Evolutionary conservation across 1,140 invertebrate genomes (phyloP).

Genomic region (Anagrus nilaparvatae): DNA sequence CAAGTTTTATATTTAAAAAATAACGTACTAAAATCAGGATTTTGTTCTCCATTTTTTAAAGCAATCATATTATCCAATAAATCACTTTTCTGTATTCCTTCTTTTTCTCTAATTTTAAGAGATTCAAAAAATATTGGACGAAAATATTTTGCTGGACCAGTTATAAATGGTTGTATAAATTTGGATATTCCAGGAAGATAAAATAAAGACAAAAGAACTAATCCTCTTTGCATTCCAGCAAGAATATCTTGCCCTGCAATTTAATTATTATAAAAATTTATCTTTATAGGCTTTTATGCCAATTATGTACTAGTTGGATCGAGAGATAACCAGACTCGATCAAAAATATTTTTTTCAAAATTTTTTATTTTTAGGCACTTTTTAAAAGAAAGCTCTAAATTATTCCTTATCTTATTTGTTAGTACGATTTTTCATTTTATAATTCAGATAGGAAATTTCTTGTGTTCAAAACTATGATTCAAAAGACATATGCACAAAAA

Average conservation of each 20-base stretch:
- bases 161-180: conserved; percentile 18
- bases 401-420: no score
- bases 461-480: no score
- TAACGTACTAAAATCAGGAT: conserved; percentile 21
- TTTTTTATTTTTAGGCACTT: no score
- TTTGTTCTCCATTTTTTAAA: conserved; percentile 28
- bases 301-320: no score
- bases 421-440: no score
- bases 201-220: conserved; percentile 24
- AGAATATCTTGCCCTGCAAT: conserved; percentile 23
- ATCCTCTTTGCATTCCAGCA: conserved; percentile 18
- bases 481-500: no score
- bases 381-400: no score
- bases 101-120: conserved; percentile 21
- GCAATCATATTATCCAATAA: conserved; percentile 25
- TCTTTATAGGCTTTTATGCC: no score
- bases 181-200: conserved; percentile 22
- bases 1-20: conserved; percentile 1
- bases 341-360: no score
- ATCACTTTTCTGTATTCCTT: conserved; percentile 22
- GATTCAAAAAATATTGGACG: conserved; percentile 26
- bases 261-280: conserved; percentile 11
- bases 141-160: conserved; percentile 22
- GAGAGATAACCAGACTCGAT: no score
- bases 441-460: no score